Conservation (phyloP, 2,797 vertebrate genomes). For the Coregonus ussuriensis region DNA sequence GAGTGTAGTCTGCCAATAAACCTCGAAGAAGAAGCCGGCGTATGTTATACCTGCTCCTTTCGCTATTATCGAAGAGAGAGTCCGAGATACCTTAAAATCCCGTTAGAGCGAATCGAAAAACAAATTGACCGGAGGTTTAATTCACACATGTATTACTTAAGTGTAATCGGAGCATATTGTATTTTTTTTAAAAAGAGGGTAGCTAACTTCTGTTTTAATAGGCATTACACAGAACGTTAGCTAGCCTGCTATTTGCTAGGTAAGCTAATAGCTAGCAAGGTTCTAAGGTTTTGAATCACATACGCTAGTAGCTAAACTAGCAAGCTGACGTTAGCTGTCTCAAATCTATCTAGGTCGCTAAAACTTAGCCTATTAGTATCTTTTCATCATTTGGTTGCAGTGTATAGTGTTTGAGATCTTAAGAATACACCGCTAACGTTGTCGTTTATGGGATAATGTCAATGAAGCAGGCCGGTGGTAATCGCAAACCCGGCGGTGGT, state of each 20-base stretch:
- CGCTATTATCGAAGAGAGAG: slow-evolving; percentile 81
- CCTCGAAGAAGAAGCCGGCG: too few relatives aligned
- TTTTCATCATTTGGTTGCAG: slow-evolving; percentile 50
- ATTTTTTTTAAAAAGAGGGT: slow-evolving; percentile 56
- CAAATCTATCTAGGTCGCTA: slow-evolving; percentile 10
- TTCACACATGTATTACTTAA: slow-evolving; percentile 48
- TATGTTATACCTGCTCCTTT: slow-evolving; percentile 75
- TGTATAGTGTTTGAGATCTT: slow-evolving; percentile 45
- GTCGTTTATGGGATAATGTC: slow-evolving; percentile 95
- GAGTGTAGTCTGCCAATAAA: too few relatives aligned
- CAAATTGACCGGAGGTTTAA: slow-evolving; percentile 61
- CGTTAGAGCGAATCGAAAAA: slow-evolving; percentile 60
- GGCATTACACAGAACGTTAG: slow-evolving; percentile 66
- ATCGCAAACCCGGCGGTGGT: slow-evolving; percentile 86
- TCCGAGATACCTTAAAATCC: slow-evolving; percentile 69
- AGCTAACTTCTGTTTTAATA: slow-evolving; percentile 60
- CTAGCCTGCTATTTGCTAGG: not conserved
- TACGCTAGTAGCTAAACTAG: not conserved
- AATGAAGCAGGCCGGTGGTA: slow-evolving; percentile 90
- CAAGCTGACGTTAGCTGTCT: slow-evolving; percentile 36
- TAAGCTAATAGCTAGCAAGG: slow-evolving; percentile 53
- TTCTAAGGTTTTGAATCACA: slow-evolving; percentile 53
- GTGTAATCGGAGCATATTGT: slow-evolving; percentile 58
- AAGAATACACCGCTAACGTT: slow-evolving; percentile 49
- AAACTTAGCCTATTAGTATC: slow-evolving; percentile 28